These are phyloP conservation scores for Bombyx mori DNA, from an alignment of 1,140 invertebrate species.

Conservation along the genomic window DNA sequence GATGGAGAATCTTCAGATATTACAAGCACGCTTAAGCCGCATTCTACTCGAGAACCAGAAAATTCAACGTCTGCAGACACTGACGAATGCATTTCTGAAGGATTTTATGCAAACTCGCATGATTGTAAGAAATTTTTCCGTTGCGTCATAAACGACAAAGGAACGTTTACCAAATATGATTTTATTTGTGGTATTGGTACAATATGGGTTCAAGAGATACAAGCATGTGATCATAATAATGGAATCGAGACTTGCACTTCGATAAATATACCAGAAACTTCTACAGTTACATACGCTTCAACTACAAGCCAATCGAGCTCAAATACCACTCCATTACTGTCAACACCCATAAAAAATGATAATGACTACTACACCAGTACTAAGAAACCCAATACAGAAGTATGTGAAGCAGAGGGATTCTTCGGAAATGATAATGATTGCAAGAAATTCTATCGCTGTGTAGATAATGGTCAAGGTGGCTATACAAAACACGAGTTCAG, in stretches of 20 bases:
- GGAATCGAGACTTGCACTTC: constrained; percentile 18
- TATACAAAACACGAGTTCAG: constrained; percentile 73
- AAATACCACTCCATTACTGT: constrained; percentile 1
- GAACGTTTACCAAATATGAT: constrained; percentile 75
- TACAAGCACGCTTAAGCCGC: neutral
- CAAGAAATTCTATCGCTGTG: constrained; percentile 77
- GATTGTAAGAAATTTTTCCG: constrained; percentile 85
- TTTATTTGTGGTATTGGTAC: constrained; percentile 82
- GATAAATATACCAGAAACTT: constrained; percentile 10
- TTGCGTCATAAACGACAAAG: constrained; percentile 77
- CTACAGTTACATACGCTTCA: constrained; percentile 17
- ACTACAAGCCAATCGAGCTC: constrained; percentile 2
- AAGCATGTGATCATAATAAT: constrained; percentile 78
- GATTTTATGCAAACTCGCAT: constrained; percentile 76
- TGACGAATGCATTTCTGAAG: constrained; percentile 70
- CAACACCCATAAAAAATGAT: constrained; percentile 1
- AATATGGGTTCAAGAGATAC: constrained; percentile 78
- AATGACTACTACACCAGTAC: constrained; percentile 6
- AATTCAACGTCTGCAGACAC: neutral
- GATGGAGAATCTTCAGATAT: neutral
- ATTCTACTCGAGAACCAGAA: neutral
- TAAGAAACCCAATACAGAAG: constrained; percentile 10
- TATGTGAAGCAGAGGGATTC: constrained; percentile 72
- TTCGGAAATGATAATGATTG: constrained; percentile 70
- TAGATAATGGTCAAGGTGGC: constrained; percentile 72